phyloP scores from a whole-genome alignment of 2,888 invertebrate species.

The Apamea crenata region DNA sequence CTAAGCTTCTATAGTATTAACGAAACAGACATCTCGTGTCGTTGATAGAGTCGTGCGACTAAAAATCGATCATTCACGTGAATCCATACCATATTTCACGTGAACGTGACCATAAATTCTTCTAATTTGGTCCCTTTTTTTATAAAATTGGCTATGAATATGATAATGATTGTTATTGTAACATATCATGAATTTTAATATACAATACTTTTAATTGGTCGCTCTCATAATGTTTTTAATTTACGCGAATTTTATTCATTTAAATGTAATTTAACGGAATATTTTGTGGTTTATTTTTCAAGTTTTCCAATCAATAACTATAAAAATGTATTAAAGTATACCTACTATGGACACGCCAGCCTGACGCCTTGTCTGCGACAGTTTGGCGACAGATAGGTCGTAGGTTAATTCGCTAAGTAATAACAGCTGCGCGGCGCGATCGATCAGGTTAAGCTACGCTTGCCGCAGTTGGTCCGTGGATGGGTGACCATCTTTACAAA shows the following conservation, averaged over 20 bases:
- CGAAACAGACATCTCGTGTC: not conserved
- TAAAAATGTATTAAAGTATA: slow-evolving; percentile 20
- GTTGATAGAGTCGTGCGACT: not conserved
- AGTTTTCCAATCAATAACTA: slow-evolving; percentile 20
- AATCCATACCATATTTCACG: not conserved
- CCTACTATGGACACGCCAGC: not conserved
- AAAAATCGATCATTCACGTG: not conserved
- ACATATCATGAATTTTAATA: slow-evolving; percentile 52
- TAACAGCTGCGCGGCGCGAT: too few relatives aligned
- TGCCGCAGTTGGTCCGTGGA: too few relatives aligned
- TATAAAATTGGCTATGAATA: slow-evolving; percentile 42
- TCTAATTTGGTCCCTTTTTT: slow-evolving; percentile 5
- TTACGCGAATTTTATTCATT: slow-evolving; percentile 53
- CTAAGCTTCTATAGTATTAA: not conserved
- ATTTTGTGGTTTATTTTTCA: slow-evolving; percentile 27
- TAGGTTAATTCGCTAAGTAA: not conserved
- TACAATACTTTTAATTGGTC: slow-evolving; percentile 45
- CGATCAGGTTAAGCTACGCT: too few relatives aligned
- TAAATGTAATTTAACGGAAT: slow-evolving; percentile 23
- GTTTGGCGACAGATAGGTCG: slow-evolving; percentile 16
- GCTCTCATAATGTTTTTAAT: slow-evolving; percentile 36
- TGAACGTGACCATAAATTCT: slow-evolving; percentile 5
- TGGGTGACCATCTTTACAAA: too few relatives aligned
- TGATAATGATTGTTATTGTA: slow-evolving; percentile 55
- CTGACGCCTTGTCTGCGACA: slow-evolving; percentile 20